phyloP scores from a whole-genome alignment of 2,888 invertebrate species.

The Watsonalla cultraria region DNA sequence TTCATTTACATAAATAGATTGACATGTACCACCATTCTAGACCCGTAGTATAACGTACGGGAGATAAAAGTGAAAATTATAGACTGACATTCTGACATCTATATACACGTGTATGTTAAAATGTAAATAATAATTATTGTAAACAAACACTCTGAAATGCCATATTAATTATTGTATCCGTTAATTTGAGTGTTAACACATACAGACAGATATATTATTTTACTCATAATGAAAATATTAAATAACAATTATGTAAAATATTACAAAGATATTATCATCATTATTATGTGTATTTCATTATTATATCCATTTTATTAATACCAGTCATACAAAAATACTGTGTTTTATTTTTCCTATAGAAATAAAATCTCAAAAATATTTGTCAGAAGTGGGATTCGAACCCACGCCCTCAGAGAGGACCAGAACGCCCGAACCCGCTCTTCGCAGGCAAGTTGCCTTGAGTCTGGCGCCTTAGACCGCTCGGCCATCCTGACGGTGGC shows the following conservation, averaged over 20 bases:
- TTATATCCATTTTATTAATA: background rate
- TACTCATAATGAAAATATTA: too few relatives aligned
- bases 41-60: too few relatives aligned
- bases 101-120: background rate
- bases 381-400: constrained; percentile 3
- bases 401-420: constrained; percentile 3
- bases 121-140: constrained; percentile 43
- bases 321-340: background rate
- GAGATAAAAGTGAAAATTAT: too few relatives aligned
- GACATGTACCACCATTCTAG: too few relatives aligned
- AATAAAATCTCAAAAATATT: background rate
- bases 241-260: too few relatives aligned
- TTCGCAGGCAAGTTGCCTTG: background rate
- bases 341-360: background rate
- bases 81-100: background rate
- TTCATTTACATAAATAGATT: too few relatives aligned
- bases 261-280: too few relatives aligned
- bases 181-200: constrained; percentile 24
- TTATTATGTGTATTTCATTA: background rate
- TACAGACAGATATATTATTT: constrained; percentile 6
- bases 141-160: constrained; percentile 56
- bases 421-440: constrained; percentile 1
- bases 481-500: background rate
- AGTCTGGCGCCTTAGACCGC: constrained; percentile 3
- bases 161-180: constrained; percentile 62